A percentile compares a stretch with the other conserved stretches of the same genome.
phyloP scores from a whole-genome alignment of 2,797 vertebrate genomes.

The Sebastolobus altivelis region DNA sequence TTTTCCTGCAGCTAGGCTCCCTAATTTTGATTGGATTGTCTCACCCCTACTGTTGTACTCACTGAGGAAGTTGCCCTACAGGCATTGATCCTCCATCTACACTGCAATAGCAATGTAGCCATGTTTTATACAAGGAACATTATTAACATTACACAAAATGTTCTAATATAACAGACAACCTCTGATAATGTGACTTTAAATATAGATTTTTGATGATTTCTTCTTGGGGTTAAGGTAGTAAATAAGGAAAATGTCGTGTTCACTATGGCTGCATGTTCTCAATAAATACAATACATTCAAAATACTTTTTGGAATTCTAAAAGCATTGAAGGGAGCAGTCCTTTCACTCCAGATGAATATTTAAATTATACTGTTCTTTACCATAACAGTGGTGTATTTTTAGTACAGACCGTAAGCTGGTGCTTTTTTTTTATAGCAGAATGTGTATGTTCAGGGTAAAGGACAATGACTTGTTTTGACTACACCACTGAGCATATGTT shows the following conservation, averaged over 20 bases:
- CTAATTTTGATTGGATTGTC: constrained; percentile 21
- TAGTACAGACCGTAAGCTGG: not conserved
- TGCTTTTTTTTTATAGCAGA: not conserved
- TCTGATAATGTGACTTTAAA: constrained; percentile 11
- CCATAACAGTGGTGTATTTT: not conserved
- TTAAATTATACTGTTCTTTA: not conserved
- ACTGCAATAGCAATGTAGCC: not conserved
- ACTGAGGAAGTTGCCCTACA: not conserved
- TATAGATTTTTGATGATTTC: constrained; percentile 14
- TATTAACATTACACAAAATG: constrained; percentile 13
- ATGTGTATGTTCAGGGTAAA: constrained; percentile 6
- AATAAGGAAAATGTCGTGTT: not conserved
- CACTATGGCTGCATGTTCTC: not conserved
- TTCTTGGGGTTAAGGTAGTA: not conserved
- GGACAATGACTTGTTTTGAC: not conserved
- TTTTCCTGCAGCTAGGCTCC: not conserved
- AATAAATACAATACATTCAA: not conserved
- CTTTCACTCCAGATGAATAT: not conserved
- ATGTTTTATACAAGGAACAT: constrained; percentile 9
- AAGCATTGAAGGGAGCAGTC: not conserved
- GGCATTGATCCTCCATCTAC: not conserved
- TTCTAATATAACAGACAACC: not conserved
- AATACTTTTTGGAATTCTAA: not conserved
- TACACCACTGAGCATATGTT: constrained; percentile 4
- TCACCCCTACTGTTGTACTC: not conserved